Evolutionary conservation across 2,888 invertebrate species (phyloP).

Genomic region (Stegophylla sp.): DNA sequence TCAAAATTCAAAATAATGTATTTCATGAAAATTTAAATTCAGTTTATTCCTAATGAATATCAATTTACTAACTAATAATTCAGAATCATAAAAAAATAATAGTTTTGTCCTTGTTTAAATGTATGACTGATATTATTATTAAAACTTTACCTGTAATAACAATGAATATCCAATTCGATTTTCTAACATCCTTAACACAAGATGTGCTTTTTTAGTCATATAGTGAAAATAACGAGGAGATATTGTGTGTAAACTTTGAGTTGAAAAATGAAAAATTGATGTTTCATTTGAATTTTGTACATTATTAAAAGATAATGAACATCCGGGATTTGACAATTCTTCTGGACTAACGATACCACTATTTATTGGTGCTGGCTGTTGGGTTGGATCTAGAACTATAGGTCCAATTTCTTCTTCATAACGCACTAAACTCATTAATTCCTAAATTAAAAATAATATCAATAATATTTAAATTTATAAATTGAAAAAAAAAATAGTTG

Average conservation of each 20-base stretch:
- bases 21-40: no score
- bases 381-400: slow-evolving; percentile 88
- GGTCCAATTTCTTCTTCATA: slow-evolving; percentile 90
- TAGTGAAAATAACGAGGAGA: slow-evolving; percentile 88
- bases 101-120: background rate
- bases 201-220: slow-evolving; percentile 89
- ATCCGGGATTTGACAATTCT: slow-evolving; percentile 64
- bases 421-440: slow-evolving; percentile 80
- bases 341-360: slow-evolving; percentile 68
- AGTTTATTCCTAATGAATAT: no score
- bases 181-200: slow-evolving; percentile 95
- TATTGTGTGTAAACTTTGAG: slow-evolving; percentile 87
- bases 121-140: background rate
- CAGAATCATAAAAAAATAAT: no score
- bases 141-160: slow-evolving; percentile 76
- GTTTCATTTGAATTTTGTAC: slow-evolving; percentile 66
- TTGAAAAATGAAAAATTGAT: slow-evolving; percentile 84
- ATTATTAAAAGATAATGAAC: slow-evolving; percentile 64
- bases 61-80: no score
- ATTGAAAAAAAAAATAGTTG: background rate
- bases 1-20: no score
- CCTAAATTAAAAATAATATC: slow-evolving; percentile 66
- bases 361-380: slow-evolving; percentile 78
- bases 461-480: no score
- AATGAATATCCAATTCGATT: slow-evolving; percentile 93